Evolutionary conservation across 2,888 invertebrate genomes (phyloP).

Genomic region (Meiosimyza decipiens): DNA sequence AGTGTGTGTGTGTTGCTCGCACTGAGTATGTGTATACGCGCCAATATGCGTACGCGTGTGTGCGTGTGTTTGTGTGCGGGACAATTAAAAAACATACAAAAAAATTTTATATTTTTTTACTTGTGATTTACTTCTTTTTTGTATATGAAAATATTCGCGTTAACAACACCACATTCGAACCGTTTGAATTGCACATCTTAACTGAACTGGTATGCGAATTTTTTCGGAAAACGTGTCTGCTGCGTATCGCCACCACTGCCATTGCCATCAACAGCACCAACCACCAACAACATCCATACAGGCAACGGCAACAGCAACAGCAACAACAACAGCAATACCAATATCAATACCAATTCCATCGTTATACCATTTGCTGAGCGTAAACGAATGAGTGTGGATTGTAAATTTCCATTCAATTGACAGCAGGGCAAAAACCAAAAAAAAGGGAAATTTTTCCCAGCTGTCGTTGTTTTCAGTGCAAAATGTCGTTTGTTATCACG

Average conservation of each 20-base stretch:
- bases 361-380: constrained; percentile 11
- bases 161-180: constrained; percentile 60
- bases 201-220: constrained; percentile 16
- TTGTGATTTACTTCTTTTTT: constrained; percentile 12
- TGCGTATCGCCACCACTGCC: neutral
- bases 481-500: neutral
- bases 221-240: constrained; percentile 18
- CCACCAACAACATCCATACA: constrained; percentile 10
- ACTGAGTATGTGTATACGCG: neutral
- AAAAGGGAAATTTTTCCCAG: too few relatives aligned
- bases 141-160: constrained; percentile 45
- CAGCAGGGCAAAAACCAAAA: neutral
- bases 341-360: constrained; percentile 21
- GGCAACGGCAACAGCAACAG: neutral
- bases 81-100: constrained; percentile 23
- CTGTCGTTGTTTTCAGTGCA: too few relatives aligned
- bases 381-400: neutral
- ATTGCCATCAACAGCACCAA: neutral
- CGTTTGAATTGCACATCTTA: constrained; percentile 64
- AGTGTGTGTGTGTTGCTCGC: constrained; percentile 29
- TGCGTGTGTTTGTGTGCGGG: neutral
- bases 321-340: constrained; percentile 32
- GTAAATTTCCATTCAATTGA: neutral
- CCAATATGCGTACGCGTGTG: neutral
- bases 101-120: constrained; percentile 23